Conservation (phyloP, 2,113 vertebrate genomes). For the Synchiropus splendidus region DNA sequence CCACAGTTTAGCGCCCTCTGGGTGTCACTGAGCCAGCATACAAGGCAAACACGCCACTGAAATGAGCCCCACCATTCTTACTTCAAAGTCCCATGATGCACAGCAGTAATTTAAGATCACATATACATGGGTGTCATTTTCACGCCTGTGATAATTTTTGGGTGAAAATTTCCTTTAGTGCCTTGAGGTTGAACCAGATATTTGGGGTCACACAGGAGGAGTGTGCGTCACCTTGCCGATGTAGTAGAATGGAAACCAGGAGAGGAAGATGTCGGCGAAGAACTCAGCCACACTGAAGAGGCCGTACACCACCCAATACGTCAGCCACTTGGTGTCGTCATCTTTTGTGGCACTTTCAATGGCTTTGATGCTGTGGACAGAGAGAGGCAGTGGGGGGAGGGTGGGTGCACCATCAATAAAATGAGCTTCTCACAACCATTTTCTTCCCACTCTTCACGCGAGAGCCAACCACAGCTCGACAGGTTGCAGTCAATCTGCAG, state of each 20-base stretch:
- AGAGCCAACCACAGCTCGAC: too few species aligned
- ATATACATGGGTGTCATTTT: too few species aligned
- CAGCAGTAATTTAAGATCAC: too few species aligned
- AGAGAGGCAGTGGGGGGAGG: conserved; percentile 5
- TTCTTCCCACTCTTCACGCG: too few species aligned
- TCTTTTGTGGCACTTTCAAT: conserved; percentile 96
- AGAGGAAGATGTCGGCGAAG: conserved; percentile 93
- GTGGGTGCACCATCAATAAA: neutral
- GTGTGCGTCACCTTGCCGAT: conserved; percentile 91
- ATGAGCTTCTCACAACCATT: too few species aligned
- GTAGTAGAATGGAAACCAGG: conserved; percentile 98
- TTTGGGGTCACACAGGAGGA: too few species aligned
- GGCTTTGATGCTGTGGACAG: conserved; percentile 83
- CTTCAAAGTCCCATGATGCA: neutral
- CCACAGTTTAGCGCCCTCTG: neutral
- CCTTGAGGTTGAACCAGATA: too few species aligned
- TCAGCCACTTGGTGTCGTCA: conserved; percentile 96
- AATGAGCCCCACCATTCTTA: neutral
- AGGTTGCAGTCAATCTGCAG: too few species aligned
- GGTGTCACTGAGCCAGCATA: neutral
- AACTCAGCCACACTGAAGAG: conserved; percentile 93
- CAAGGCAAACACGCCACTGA: neutral
- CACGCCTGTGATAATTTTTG: too few species aligned
- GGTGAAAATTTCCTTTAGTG: too few species aligned
- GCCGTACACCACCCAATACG: conserved; percentile 96